phyloP scores from a whole-genome alignment of 2,113 vertebrate genomes.

The Hydropotes inermis region DNA sequence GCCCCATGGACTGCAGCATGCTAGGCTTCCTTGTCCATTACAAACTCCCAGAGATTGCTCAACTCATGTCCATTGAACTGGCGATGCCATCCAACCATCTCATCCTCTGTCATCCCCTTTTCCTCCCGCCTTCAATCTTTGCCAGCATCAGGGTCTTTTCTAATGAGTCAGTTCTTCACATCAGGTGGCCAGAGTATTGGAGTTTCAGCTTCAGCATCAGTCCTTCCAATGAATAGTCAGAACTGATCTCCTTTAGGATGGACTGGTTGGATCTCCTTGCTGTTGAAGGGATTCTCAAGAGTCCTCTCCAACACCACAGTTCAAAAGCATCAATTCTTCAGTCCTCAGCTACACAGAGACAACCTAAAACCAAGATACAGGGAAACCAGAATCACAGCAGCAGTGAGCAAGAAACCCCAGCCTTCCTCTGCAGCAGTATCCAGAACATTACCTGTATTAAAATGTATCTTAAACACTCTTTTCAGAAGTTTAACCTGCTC shows the following conservation, averaged over 20 bases:
- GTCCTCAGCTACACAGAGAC: background rate
- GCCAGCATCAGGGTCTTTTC: background rate
- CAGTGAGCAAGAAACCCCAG: too few relatives aligned
- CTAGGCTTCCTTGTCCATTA: background rate
- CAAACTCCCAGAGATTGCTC: background rate
- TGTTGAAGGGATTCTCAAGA: background rate
- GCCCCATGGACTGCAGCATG: background rate
- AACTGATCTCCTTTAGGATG: background rate
- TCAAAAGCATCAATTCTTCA: background rate
- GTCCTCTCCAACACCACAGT: background rate
- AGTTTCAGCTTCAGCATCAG: background rate
- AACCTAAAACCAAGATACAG: accelerated
- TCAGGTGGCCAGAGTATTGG: background rate
- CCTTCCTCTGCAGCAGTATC: accelerated
- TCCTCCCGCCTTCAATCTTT: background rate
- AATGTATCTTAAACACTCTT: background rate
- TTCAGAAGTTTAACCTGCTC: background rate
- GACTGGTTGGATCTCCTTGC: background rate
- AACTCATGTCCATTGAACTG: background rate
- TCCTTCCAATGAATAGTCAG: background rate
- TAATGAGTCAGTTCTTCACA: background rate
- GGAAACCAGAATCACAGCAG: accelerated
- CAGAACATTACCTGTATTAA: background rate
- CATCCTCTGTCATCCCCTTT: background rate
- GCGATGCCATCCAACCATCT: background rate